phyloP scores from a whole-genome alignment of 2,888 invertebrate species.

The Heliconius ethilla region DNA sequence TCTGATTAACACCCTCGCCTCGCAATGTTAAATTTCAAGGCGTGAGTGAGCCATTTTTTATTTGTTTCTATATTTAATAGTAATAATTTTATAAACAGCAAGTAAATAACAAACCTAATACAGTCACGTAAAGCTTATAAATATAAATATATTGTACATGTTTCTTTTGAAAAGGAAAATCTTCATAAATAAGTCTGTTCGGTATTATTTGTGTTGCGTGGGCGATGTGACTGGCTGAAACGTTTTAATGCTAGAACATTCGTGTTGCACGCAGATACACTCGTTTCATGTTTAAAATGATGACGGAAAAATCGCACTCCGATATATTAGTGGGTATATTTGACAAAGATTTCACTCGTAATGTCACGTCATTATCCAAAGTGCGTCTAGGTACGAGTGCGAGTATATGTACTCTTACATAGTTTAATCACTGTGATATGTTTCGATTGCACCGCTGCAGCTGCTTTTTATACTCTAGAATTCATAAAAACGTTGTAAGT shows the following conservation, averaged over 20 bases:
- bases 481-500: neutral
- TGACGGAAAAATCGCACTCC: constrained; percentile 6
- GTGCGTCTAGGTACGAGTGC: neutral
- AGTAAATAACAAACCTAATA: constrained; percentile 29
- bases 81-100: constrained; percentile 27
- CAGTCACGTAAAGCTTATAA: constrained; percentile 44
- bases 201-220: constrained; percentile 67
- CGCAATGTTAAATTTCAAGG: constrained; percentile 9
- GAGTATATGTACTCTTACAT: neutral
- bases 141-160: constrained; percentile 33
- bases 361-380: neutral
- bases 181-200: constrained; percentile 50
- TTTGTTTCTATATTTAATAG: constrained; percentile 13
- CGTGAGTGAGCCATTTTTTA: neutral
- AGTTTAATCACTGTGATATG: constrained; percentile 10
- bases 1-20: constrained; percentile 16
- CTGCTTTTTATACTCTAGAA: neutral
- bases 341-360: constrained; percentile 13
- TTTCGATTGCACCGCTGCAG: neutral
- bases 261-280: constrained; percentile 71
- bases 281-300: constrained; percentile 38
- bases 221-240: constrained; percentile 53
- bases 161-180: constrained; percentile 44
- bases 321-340: constrained; percentile 2
- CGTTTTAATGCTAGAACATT: constrained; percentile 52